Conservation (phyloP, 1,140 invertebrate genomes). For the Drosophila burlai region DNA sequence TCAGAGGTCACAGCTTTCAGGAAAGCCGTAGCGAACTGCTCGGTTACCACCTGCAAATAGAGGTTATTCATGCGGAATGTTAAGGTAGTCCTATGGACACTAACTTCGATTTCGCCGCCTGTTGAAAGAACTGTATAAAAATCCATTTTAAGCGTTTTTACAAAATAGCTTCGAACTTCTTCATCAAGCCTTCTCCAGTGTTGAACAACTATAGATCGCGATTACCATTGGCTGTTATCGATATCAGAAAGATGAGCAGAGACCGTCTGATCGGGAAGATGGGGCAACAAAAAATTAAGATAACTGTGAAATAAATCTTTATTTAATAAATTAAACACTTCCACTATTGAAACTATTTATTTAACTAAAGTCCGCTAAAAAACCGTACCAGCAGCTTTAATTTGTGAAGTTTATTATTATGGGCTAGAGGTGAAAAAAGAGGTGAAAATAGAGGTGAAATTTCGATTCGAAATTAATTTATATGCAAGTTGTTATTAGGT, state of each 20-base stretch:
- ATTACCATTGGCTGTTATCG: not conserved
- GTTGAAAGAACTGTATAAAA: constrained; percentile 44
- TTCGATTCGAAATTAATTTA: no score
- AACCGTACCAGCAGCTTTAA: no score
- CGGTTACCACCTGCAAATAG: constrained; percentile 16
- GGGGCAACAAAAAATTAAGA: no score
- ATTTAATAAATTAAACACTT: no score
- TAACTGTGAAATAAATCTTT: no score
- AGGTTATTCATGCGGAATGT: not conserved
- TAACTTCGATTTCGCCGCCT: constrained; percentile 32
- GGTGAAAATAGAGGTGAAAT: no score
- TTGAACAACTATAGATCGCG: not conserved
- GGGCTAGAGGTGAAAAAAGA: no score
- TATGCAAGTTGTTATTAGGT: no score
- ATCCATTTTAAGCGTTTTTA: constrained; percentile 33
- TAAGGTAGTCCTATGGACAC: not conserved
- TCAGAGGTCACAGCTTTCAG: constrained; percentile 22
- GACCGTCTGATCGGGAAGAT: no score
- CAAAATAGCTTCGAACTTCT: not conserved
- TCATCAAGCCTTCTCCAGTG: not conserved
- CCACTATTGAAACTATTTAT: no score
- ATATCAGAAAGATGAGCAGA: not conserved
- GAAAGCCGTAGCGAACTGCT: constrained; percentile 31
- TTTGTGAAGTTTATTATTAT: no score
- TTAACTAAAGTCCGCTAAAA: no score